Base-by-base conservation (phyloP, 1,140 invertebrate species). In the Saccostrea glomerata region DNA sequence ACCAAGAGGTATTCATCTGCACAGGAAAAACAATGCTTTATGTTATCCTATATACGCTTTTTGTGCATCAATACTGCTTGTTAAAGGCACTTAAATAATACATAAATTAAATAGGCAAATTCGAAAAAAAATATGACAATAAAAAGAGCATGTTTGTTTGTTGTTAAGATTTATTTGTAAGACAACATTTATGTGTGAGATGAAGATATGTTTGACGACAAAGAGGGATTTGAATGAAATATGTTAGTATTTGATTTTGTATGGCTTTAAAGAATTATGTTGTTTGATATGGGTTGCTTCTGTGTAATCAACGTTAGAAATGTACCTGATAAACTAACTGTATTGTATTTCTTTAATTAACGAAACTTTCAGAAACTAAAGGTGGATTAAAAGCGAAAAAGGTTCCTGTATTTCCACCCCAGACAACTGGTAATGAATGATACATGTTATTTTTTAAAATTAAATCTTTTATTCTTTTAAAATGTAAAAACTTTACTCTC, bases 1-100 rank as follows among this genome's bases (percentile, higher is more conserved):
- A 30, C 70, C 70, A 73, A 13, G 6, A 73, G 66, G 66, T 73
- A 73, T 25, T 60, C 58, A 60, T 1, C 13, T 60, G 58, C 13
- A 17, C 58, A 60, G 13, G 56, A 58, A 60, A 60, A 60, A 60
- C 58, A 13, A 4, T 20, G 3, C 58, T 4, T 15, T 20, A 13
- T 60, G 20, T 60, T 13, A 60, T 60, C 13, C 13, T 13, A 20
- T 60, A 20, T 63, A 20, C 20, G 15, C 17, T 17, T 30, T 36
- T 25, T 30, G 25, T 77, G 30, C 25, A 77, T 77, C 70, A 77
- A 77, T 77, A 77, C 70, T 77, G 70, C 70, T 77, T 77, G 15
- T 30, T 30, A 13, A 63, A 63, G 13, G 58, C 58, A 63, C 58
- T 63, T 63, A 63, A 17, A n/a, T 20, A 20, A 20, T 0, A 63